phyloP scores from a whole-genome alignment of 2,888 invertebrate genomes.

The Latrodectus elegans region DNA sequence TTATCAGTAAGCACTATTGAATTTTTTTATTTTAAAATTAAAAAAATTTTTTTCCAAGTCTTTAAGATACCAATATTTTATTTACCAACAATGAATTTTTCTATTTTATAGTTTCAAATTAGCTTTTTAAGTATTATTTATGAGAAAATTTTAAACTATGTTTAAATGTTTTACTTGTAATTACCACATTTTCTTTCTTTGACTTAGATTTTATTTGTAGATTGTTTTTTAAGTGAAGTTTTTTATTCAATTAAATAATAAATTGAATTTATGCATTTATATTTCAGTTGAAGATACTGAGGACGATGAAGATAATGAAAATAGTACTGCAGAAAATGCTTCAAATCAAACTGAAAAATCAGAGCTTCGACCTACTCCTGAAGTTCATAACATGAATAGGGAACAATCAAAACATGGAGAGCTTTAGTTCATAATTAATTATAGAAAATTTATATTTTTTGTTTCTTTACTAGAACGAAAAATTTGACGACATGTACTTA shows the following conservation, averaged over 20 bases:
- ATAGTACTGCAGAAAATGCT: background rate
- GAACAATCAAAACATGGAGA: conserved; percentile 23
- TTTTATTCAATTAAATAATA: background rate
- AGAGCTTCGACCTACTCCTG: background rate
- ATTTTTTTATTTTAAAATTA: too few species aligned
- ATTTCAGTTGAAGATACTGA: conserved; percentile 3
- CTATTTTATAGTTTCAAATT: too few species aligned
- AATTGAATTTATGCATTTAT: background rate
- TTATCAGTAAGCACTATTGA: too few species aligned
- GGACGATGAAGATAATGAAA: too few species aligned
- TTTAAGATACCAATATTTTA: too few species aligned
- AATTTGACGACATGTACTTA: background rate
- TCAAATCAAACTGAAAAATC: conserved; percentile 23
- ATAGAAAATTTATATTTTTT: background rate
- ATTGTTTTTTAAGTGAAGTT: background rate
- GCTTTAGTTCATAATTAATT: conserved; percentile 1
- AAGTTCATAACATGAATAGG: background rate
- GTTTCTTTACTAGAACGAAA: background rate
- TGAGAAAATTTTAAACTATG: too few species aligned
- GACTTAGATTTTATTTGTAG: background rate
- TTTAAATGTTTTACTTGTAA: too few species aligned
- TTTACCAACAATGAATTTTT: too few species aligned
- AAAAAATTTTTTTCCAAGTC: too few species aligned
- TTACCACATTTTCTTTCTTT: too few species aligned
- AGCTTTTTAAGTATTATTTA: too few species aligned